phyloP scores from a whole-genome alignment of 2,888 invertebrate species.

The Enchytraeus crypticus region DNA sequence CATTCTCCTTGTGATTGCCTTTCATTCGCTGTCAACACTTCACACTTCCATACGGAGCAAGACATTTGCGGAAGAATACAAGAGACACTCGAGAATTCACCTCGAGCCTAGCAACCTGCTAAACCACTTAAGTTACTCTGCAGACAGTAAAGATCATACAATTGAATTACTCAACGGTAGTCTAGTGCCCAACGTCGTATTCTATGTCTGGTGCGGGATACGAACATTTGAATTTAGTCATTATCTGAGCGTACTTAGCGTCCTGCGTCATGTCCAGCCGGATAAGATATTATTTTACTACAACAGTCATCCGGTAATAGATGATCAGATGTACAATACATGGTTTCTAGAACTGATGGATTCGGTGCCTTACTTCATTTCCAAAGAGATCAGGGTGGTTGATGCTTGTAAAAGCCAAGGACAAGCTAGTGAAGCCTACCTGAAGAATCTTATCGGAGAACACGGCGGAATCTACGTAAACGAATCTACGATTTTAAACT shows the following conservation, averaged over 20 bases:
- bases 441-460: too few relatives aligned
- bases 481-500: slow-evolving; percentile 26
- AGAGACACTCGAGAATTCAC: too few relatives aligned
- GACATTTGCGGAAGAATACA: too few relatives aligned
- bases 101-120: too few relatives aligned
- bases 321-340: slow-evolving; percentile 26
- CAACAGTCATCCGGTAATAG: slow-evolving; percentile 24
- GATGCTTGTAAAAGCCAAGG: background rate
- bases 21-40: too few relatives aligned
- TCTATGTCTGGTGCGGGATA: slow-evolving; percentile 37
- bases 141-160: too few relatives aligned
- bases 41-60: too few relatives aligned
- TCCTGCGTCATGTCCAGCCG: slow-evolving; percentile 27
- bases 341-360: slow-evolving; percentile 33
- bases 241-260: slow-evolving; percentile 35
- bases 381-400: slow-evolving; percentile 19
- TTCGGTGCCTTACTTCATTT: slow-evolving; percentile 28
- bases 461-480: slow-evolving; percentile 36
- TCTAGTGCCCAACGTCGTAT: too few relatives aligned
- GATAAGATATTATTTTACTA: slow-evolving; percentile 35
- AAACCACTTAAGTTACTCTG: too few relatives aligned
- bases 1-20: too few relatives aligned
- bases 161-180: too few relatives aligned
- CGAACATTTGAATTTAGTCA: slow-evolving; percentile 33
- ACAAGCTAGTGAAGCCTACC: background rate